Base-by-base conservation (phyloP, 2,888 invertebrate genomes). In the Apoda limacodes region DNA sequence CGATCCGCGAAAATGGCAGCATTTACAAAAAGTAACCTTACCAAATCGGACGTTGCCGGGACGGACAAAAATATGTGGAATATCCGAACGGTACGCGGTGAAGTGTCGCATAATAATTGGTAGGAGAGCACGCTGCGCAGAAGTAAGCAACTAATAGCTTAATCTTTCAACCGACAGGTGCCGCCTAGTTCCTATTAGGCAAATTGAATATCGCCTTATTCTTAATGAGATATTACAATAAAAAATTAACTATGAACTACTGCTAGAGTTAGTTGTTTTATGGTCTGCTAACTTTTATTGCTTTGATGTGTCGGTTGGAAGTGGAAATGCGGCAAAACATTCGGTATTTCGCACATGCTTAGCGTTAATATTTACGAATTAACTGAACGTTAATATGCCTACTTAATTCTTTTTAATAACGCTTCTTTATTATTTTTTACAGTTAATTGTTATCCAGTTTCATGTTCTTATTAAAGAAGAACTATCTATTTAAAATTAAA, bases 61-160 rank as follows among this genome's bases (percentile, higher is more conserved):
- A 39, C 34, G 30, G 33, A 12, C 39, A 28, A 34, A 30, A 33
- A 37, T 38, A 52, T 50, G 50, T 42, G 43, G 52, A 50, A 20
- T 26, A 37, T 42, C 33, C 27, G 30, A 14, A 23, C 33, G 30
- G 48, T 50, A 49, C 48, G 46, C 53, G 43, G 49, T 48, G 41
- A 39, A 52, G 55, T 52, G 57, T 55, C 55, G 49, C 50, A 54
- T 56, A 53, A 60, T 60, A 59, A 60, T 55, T 54, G 45, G 42
- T 41, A 25, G 36, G 40, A 30, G 30, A 21, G 20, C 24, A 27
- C 17, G 7, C 17, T 17, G 17, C 17, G 7, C 17, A n/a, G n/a
- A 26, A 46, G 44, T 35, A 37, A 40, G 35, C 34, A 35, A 34
- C 43, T 63, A 64, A 64, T 62, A 59, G 57, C 63, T 64, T 62